Base-by-base conservation (phyloP, 2,797 vertebrate species). In the Dryobates pubescens region DNA sequence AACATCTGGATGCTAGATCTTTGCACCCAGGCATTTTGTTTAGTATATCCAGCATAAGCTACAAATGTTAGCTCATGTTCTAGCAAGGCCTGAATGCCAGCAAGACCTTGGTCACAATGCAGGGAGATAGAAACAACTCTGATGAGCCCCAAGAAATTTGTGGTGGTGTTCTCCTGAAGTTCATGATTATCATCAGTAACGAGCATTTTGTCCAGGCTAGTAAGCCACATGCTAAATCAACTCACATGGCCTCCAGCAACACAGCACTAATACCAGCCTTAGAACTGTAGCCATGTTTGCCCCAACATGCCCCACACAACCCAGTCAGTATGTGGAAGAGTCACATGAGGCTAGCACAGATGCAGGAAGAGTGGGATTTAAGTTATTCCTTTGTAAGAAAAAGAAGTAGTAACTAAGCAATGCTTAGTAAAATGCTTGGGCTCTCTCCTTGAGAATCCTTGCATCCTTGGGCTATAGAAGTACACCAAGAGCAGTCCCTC, bases 341-440 rank as follows among this genome's bases (percentile, higher is more conserved):
- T 86, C 91, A 94, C 64, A 78, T 75, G 64, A 89, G 77, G 89
- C 89, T n/a, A 84, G 71, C 61, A 87, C 29, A 86, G 87, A 70
- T 67, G 80, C 76, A 72, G 70, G 62, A 57, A 88, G 63, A 83
- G 85, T 51, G 88, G 61, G 89, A 90, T 94, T 90, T 77, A 87
- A 85, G 72, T 75, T 92, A 90, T 89, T 84, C 84, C 89, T 88
- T 62, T 57, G 63, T 29, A 83, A 92, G 72, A 80, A 92, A 79
- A 82, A 70, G 23, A 4, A 86, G n/a, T 8, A 51, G 71, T 56
- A 91, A 80, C 67, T 80, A 88, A 65, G 71, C 36, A 87, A 67
- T 51, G 43, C 36, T 47, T 49, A 43, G 17, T 29, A 69, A 88
- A 89, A 86, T 57, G 59, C 32, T 29, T 1, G 3, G 38, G 38